phyloP scores from a whole-genome alignment of 1,140 invertebrate genomes.

The Gryllus bimaculatus region DNA sequence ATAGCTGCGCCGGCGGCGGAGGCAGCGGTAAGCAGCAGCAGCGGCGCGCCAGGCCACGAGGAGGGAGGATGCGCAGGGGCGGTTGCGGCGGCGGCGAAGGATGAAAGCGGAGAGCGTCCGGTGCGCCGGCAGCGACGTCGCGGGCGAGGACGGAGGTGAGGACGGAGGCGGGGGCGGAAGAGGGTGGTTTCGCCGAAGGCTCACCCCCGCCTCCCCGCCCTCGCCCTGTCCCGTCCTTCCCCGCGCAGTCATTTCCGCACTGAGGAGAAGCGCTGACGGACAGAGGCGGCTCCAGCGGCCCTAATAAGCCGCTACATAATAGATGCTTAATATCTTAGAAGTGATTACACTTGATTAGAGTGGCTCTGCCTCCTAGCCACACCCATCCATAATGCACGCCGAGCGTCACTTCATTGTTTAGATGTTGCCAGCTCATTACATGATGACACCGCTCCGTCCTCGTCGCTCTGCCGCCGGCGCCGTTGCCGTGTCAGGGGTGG shows the following conservation, averaged over 20 bases:
- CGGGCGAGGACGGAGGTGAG: too few relatives aligned
- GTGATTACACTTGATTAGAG: slow-evolving; percentile 4
- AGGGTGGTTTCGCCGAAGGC: too few relatives aligned
- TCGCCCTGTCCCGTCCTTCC: not conserved
- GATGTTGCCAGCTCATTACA: slow-evolving; percentile 3
- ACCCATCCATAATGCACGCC: not conserved
- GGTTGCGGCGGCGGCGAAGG: too few relatives aligned
- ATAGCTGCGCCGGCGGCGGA: too few relatives aligned
- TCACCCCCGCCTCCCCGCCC: too few relatives aligned
- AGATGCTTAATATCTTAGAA: slow-evolving; percentile 5
- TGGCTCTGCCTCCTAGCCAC: not conserved
- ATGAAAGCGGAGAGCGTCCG: too few relatives aligned
- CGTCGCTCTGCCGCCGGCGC: not conserved
- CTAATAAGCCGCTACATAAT: not conserved
- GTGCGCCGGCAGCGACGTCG: too few relatives aligned
- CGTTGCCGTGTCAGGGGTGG: too few relatives aligned
- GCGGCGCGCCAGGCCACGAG: too few relatives aligned
- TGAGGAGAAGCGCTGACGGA: not conserved
- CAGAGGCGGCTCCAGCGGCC: not conserved
- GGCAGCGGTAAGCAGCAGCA: too few relatives aligned
- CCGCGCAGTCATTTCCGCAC: not conserved
- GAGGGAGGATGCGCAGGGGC: too few relatives aligned
- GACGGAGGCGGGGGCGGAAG: too few relatives aligned
- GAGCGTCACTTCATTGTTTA: not conserved
- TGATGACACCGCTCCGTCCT: slow-evolving; percentile 2